Conservation (phyloP, 2,797 vertebrate genomes). For the Ctenosaura bakeri region DNA sequence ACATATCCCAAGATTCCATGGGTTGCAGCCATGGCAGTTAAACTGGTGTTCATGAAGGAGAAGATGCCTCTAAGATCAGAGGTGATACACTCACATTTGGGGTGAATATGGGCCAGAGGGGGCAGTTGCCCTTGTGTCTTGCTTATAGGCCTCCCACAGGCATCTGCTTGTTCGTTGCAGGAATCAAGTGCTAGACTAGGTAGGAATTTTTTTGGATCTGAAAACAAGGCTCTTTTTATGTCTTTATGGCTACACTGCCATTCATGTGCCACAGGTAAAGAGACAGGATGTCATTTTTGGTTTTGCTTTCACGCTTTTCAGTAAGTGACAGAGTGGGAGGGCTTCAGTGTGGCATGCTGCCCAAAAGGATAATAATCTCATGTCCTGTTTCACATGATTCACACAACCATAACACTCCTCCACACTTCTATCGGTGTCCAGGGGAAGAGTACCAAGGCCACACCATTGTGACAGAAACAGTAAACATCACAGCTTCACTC, state of each 20-base stretch:
- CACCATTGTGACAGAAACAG: not conserved
- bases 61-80: not conserved
- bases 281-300: not conserved
- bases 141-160: not conserved
- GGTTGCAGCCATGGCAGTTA: no score
- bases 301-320: not conserved
- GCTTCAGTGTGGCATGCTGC: not conserved
- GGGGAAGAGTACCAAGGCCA: not conserved
- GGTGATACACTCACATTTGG: not conserved
- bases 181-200: not conserved
- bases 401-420: rapidly evolving
- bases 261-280: not conserved
- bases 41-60: no score
- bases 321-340: rapidly evolving
- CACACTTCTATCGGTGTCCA: not conserved
- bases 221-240: not conserved
- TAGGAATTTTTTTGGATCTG: no score
- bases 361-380: not conserved
- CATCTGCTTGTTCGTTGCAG: not conserved
- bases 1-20: no score
- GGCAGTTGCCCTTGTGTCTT: not conserved
- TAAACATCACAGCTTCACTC: not conserved
- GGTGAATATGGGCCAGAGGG: not conserved
- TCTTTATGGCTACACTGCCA: not conserved
- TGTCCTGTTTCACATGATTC: not conserved